Evolutionary conservation across 2,113 vertebrate species (phyloP), one percentile per base, ranked within the genome.

Genomic region (Fulica atra): DNA sequence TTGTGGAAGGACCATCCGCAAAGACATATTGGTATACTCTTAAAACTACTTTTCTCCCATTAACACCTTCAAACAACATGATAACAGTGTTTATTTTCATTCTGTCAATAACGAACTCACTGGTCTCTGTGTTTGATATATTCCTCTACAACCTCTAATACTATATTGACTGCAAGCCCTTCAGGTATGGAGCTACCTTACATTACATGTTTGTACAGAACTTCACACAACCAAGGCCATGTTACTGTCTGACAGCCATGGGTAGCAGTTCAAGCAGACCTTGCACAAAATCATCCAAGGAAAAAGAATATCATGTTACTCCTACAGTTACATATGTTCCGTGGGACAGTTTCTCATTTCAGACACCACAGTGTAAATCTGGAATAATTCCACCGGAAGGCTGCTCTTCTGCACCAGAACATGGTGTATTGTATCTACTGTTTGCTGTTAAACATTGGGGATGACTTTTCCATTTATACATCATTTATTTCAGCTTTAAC

Each of bases 371-470:
- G 56, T 70, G 82, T 88, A 92, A 92, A 96, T 93, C 76, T 96
- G 86, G 86, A 96, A 92, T 93, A 93, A 86, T 93, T 94, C 86
- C 72, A 74, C 68, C 79, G 86, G 44, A 93, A 96, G 90, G 35
- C 48, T 36, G 48, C 42, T 92, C 20, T 77, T 95, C 76, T 93
- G 64, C 83, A 90, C 42, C 91, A 96, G 92, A 94, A 96, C 86
- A 88, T 88, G 88, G 72, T 96, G 93, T 92, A 90, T 93, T 96
- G 53, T 86, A 86, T 94, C 95, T 93, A 95, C 95, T 94, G 86
- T 92, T 95, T 91, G 91, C 80, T 95, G 91, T 95, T 95, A 92
- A 95, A 94, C 77, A 91, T 8, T 20, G 61, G 82, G 72, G 72
- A 86, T 92, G 88, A 88, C 69, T 95, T 96, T 96, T 96, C 86